phyloP scores from a whole-genome alignment of 2,797 vertebrate species.

The Emydoidea blandingii region DNA sequence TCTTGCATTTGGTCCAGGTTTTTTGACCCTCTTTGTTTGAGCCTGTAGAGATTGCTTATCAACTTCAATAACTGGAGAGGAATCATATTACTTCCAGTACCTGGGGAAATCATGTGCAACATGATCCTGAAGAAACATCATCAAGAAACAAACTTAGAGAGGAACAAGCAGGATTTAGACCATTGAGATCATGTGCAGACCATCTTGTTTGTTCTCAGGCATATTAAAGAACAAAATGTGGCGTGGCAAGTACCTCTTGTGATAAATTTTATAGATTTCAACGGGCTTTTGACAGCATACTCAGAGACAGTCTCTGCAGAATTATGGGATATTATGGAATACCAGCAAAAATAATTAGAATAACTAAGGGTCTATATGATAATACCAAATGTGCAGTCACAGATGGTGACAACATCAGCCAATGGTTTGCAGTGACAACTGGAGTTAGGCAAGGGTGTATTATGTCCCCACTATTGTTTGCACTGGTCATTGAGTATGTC shows the following conservation, averaged over 20 bases:
- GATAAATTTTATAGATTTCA: background rate
- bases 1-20: background rate
- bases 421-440: background rate
- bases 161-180: background rate
- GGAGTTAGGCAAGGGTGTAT: background rate
- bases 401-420: background rate
- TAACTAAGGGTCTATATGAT: background rate
- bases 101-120: background rate
- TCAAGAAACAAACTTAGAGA: background rate
- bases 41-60: background rate
- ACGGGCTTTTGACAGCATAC: background rate
- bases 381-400: background rate
- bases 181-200: background rate
- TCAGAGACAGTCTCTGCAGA: background rate
- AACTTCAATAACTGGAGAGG: background rate
- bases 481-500: background rate
- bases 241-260: background rate
- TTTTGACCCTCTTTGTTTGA: background rate
- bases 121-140: background rate
- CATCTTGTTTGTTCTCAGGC: background rate
- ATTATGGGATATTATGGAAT: background rate
- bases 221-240: background rate
- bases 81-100: background rate
- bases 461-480: background rate
- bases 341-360: background rate